phyloP scores from a whole-genome alignment of 2,113 vertebrate species.

The Phrynosoma platyrhinos region DNA sequence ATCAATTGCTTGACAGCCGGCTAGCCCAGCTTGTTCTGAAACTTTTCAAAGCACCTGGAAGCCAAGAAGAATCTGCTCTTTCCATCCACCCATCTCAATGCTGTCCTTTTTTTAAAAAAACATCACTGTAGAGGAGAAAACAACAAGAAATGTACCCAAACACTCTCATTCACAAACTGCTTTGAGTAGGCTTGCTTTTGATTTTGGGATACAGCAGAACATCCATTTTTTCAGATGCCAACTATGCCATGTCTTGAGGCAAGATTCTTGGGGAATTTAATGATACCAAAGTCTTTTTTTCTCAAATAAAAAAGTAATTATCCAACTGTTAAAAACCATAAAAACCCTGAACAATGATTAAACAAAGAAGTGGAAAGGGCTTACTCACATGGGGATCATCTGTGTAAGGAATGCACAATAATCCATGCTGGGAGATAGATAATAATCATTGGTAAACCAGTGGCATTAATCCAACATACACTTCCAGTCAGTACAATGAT shows the following conservation, averaged over 20 bases:
- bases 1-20: neutral
- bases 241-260: conserved; percentile 16
- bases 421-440: neutral
- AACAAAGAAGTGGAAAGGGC: neutral
- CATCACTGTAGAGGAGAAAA: neutral
- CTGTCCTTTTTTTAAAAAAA: neutral
- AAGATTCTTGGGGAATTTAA: conserved; percentile 32
- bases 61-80: neutral
- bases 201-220: neutral
- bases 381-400: conserved; percentile 14
- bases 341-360: conserved; percentile 35
- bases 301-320: conserved; percentile 38
- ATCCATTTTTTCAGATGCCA: neutral
- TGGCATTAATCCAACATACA: neutral
- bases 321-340: conserved; percentile 38
- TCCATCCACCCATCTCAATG: neutral
- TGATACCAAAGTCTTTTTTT: neutral
- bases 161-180: neutral
- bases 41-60: neutral
- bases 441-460: neutral
- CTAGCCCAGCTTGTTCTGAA: neutral
- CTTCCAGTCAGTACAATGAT: neutral
- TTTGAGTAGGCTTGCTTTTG: neutral
- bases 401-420: conserved; percentile 10
- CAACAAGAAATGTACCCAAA: neutral